Evolutionary conservation across 1,140 invertebrate genomes (phyloP).

Genomic region (Centruroides vittatus): DNA sequence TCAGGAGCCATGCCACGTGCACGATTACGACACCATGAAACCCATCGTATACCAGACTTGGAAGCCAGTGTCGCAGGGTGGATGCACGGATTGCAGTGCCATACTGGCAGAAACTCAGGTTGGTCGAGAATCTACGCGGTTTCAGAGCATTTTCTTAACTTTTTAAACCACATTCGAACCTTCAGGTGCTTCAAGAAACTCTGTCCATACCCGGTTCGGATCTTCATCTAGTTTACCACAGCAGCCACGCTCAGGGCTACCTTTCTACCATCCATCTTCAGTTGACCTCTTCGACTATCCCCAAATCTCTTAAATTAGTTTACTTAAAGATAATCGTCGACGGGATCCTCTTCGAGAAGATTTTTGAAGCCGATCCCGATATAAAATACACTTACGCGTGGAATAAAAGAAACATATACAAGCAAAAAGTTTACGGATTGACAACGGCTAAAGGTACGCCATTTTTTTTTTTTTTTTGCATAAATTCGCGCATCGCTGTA

Average conservation of each 20-base stretch:
- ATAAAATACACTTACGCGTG: conserved; percentile 89
- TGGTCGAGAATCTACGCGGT: neutral
- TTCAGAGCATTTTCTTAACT: neutral
- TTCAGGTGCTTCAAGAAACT: conserved; percentile 78
- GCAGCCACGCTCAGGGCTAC: conserved; percentile 80
- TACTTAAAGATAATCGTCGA: conserved; percentile 82
- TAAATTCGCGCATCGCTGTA: neutral
- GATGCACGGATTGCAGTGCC: conserved; percentile 73
- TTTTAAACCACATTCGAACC: neutral
- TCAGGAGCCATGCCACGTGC: conserved; percentile 56
- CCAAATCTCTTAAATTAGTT: conserved; percentile 63
- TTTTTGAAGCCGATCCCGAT: conserved; percentile 89
- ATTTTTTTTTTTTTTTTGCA: neutral
- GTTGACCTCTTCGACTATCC: conserved; percentile 63
- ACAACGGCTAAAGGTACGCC: conserved; percentile 31
- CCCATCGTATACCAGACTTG: conserved; percentile 56
- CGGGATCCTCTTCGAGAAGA: conserved; percentile 75
- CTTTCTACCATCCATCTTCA: conserved; percentile 81
- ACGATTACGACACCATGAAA: conserved; percentile 87
- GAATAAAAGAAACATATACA: conserved; percentile 94
- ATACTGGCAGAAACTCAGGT: conserved; percentile 88
- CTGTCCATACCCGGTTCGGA: conserved; percentile 81
- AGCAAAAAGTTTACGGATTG: conserved; percentile 69
- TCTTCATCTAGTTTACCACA: conserved; percentile 82
- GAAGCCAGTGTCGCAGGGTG: conserved; percentile 84